phyloP scores from a whole-genome alignment of 2,113 vertebrate species.

The Sylvilagus bachmani region DNA sequence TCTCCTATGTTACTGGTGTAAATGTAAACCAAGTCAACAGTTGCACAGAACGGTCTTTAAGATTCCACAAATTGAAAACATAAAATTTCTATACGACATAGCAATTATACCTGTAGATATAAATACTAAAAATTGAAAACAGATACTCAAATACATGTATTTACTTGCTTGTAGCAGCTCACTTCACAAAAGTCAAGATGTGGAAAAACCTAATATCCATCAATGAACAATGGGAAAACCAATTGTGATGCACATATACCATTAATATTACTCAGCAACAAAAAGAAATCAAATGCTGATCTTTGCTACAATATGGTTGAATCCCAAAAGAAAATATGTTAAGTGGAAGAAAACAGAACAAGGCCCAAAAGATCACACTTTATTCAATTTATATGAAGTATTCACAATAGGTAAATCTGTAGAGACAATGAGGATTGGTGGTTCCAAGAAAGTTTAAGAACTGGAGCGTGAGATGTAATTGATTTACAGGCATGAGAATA shows the following conservation, averaged over 20 bases:
- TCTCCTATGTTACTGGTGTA: not conserved
- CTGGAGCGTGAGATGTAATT: no score
- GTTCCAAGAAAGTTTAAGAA: not conserved
- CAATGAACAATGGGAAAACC: not conserved
- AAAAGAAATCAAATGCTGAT: not conserved
- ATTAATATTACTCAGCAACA: not conserved
- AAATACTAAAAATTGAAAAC: not conserved
- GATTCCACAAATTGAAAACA: not conserved
- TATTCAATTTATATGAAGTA: not conserved
- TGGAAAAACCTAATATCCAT: not conserved
- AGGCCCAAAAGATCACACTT: not conserved
- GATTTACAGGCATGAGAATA: not conserved
- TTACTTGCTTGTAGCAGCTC: not conserved
- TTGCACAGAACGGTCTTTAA: not conserved
- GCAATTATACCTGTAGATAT: not conserved
- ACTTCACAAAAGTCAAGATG: not conserved
- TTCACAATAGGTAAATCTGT: not conserved
- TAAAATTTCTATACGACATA: not conserved
- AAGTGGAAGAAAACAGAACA: not conserved
- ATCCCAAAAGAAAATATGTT: not conserved
- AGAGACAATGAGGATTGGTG: not conserved
- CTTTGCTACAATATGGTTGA: not conserved
- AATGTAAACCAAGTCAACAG: not conserved
- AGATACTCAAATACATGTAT: not conserved
- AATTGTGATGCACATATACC: not conserved